Percentiles rank a stretch among this genome's conserved stretches.
Conservation (phyloP, 2,797 vertebrate genomes). For the Epinephelus malabaricus region DNA sequence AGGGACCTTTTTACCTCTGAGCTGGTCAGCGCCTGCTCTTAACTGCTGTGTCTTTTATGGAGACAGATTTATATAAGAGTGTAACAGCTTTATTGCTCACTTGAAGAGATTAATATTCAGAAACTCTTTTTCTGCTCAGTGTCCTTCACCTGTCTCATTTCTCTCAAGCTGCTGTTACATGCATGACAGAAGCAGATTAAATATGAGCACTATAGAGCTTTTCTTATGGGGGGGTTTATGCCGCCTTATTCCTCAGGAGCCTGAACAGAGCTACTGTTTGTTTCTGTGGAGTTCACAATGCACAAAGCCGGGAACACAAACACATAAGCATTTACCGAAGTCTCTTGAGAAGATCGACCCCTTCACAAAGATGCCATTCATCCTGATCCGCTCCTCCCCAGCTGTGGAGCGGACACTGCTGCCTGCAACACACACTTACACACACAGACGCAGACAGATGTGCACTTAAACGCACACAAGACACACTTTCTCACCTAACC, state of each 20-base stretch:
- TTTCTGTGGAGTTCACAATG: constrained; percentile 65
- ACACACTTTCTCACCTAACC: constrained; percentile 35
- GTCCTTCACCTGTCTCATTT: constrained; percentile 12
- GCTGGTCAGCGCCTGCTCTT: not conserved
- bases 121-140: not conserved
- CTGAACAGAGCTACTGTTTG: constrained; percentile 71
- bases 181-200: constrained; percentile 48
- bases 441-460: constrained; percentile 53
- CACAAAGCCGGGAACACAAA: constrained; percentile 78
- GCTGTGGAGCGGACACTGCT: constrained; percentile 59
- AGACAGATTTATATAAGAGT: not conserved
- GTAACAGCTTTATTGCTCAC: not conserved
- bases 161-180: constrained; percentile 20
- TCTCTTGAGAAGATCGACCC: constrained; percentile 72
- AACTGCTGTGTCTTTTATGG: not conserved
- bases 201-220: constrained; percentile 41
- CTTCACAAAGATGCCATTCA: constrained; percentile 80
- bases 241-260: constrained; percentile 47
- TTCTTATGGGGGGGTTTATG: constrained; percentile 45
- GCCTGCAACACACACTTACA: constrained; percentile 23
- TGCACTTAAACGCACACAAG: constrained; percentile 30
- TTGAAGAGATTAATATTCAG: not conserved
- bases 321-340: constrained; percentile 66
- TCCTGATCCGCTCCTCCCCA: constrained; percentile 60
- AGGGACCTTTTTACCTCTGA: constrained; percentile 27